Evolutionary conservation across 2,113 vertebrate species (phyloP), one percentile per base, ranked within the genome.

Genomic region (Indicator maculatus): DNA sequence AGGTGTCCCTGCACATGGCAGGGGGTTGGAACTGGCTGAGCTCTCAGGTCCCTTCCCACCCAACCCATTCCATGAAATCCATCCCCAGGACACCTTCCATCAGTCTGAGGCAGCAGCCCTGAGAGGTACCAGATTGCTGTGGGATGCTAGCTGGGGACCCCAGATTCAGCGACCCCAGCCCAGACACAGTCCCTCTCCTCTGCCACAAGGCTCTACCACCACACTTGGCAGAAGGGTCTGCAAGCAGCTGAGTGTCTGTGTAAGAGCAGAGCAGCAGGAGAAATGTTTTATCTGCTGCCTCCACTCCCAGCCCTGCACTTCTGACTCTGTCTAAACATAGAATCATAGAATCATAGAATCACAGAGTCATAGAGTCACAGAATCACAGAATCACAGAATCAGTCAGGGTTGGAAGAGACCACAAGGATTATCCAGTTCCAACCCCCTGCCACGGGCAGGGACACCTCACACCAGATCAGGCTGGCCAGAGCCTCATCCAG

Each of bases 91-190:
- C 4, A 12, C 4, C n/a, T 72, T 44, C 19, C 27, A 6, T 17
- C 0, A 1, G 11, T 18, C 3, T 5, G 44, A 28, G 52, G 39
- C 58, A 71, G 53, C 31, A 5, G 12, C 12, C 0, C 0, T 20
- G 52, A 56, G 65, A 44, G 27, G 28, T 2, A 5, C 41, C 64
- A 55, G 67, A 9, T 27, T 71, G 65, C 36, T 3, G 7, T 5
- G 24, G 27, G 36, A 27, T 45, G 56, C 21, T 21, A 14, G 27
- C 36, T 30, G 30, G 30, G 23, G 5, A 63, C 12, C 27, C 38
- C 27, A 23, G 47, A 3, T 24, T n/a, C 1, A 8, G 60, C 66
- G 45, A 28, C 6, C 39, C n/a, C 50, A 74, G 61, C 12, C 38
- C 61, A 28, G 16, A 20, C 47, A 16, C 27, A 41, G 24, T 2